Conservation (phyloP, 2,888 invertebrate genomes). For the Dasysyrphus tricinctus region DNA sequence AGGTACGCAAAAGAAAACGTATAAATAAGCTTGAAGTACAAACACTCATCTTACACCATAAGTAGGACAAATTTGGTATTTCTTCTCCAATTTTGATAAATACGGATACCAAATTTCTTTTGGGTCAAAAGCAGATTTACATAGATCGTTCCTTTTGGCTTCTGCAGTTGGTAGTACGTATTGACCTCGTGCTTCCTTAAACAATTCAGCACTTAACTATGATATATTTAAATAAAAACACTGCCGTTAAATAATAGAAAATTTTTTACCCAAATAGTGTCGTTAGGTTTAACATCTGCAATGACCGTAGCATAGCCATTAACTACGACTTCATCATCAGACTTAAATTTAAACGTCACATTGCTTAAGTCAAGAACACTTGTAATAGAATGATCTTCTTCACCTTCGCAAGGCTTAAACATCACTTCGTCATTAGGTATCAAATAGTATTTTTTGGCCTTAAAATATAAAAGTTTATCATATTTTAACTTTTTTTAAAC, state of each 20-base stretch:
- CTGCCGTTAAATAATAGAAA: background rate
- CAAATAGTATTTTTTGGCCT: background rate
- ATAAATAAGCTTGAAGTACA: background rate
- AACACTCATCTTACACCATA: background rate
- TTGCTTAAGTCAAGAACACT: background rate
- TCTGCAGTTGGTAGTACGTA: background rate
- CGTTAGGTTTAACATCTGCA: background rate
- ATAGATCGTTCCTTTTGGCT: background rate
- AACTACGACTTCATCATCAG: slow-evolving; percentile 6
- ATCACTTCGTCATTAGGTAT: background rate
- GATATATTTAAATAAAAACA: background rate
- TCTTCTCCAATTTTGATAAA: background rate
- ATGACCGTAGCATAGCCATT: background rate
- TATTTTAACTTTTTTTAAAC: too few species aligned
- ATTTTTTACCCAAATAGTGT: background rate
- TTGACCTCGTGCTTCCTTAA: background rate
- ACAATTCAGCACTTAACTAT: background rate
- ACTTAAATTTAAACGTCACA: background rate
- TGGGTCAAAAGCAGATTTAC: background rate
- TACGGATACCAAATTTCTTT: background rate
- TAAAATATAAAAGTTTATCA: background rate
- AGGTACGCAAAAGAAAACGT: too few species aligned
- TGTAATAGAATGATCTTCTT: background rate
- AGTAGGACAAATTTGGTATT: background rate
- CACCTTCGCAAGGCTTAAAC: slow-evolving; percentile 1